Conservation (phyloP, 2,797 vertebrate genomes). For the Micropoecilia bifurca region DNA sequence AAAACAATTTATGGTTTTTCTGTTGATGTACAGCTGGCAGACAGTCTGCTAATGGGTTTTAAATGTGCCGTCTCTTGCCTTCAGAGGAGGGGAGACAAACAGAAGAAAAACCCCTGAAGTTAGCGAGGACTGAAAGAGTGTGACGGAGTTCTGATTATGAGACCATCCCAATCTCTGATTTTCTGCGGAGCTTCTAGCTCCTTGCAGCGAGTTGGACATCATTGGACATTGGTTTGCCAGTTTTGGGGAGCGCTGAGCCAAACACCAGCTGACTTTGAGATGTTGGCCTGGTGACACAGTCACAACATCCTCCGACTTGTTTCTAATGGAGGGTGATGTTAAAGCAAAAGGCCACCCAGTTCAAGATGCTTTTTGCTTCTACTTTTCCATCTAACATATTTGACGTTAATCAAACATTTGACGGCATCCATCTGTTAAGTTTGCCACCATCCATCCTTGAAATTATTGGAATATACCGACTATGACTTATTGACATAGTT, state of each 20-base stretch:
- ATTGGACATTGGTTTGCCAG: constrained; percentile 54
- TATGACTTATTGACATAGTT: constrained; percentile 14
- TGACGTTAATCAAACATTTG: constrained; percentile 37
- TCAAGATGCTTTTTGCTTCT: constrained; percentile 6
- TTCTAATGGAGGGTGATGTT: constrained; percentile 26
- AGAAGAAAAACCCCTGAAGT: constrained; percentile 27
- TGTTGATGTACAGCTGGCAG: constrained; percentile 85
- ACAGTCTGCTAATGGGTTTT: constrained; percentile 80
- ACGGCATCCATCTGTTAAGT: constrained; percentile 28
- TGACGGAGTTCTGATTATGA: constrained; percentile 71
- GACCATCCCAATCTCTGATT: constrained; percentile 50
- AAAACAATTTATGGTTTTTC: constrained; percentile 84
- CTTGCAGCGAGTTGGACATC: constrained; percentile 68
- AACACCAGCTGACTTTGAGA: constrained; percentile 71
- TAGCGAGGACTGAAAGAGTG: constrained; percentile 50
- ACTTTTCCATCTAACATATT: constrained; percentile 38
- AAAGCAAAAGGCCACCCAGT: constrained; percentile 44
- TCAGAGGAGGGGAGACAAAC: constrained; percentile 27
- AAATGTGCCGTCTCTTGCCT: constrained; percentile 79
- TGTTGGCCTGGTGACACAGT: constrained; percentile 29
- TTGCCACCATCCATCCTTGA: constrained; percentile 30
- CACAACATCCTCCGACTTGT: constrained; percentile 10
- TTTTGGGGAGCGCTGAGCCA: constrained; percentile 46
- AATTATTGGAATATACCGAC: constrained; percentile 20
- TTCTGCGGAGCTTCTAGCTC: constrained; percentile 53